Evolutionary conservation across 2,888 invertebrate species (phyloP).

Genomic region (Liodrosophila aerea): DNA sequence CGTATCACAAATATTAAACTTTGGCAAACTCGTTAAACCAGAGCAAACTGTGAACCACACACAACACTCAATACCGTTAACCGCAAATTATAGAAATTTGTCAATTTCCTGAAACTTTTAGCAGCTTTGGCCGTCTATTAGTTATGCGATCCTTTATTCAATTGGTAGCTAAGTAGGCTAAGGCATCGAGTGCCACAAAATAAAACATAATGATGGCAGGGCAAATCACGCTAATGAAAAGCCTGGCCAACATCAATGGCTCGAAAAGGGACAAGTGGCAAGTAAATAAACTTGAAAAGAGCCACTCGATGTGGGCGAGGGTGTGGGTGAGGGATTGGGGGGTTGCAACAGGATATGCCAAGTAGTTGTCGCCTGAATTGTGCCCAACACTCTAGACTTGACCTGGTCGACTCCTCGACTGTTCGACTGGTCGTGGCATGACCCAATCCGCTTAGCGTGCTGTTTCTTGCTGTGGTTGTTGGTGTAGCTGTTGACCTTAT

Average conservation of each 20-base stretch:
- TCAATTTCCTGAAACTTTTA: too few relatives aligned
- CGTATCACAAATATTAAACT: too few relatives aligned
- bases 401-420: constrained; percentile 6
- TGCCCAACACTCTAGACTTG: constrained; percentile 13
- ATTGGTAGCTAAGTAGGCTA: not conserved
- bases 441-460: constrained; percentile 69
- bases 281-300: constrained; percentile 74
- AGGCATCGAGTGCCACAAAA: constrained; percentile 38
- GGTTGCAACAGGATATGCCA: constrained; percentile 69
- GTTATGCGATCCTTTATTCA: constrained; percentile 20
- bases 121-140: constrained; percentile 16
- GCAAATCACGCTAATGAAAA: constrained; percentile 77
- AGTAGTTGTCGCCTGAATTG: constrained; percentile 65
- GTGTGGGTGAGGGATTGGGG: constrained; percentile 10
- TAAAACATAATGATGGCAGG: constrained; percentile 59
- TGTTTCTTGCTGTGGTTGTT: constrained; percentile 14
- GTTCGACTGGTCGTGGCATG: constrained; percentile 27
- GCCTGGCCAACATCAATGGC: constrained; percentile 49
- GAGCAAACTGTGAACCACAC: too few relatives aligned
- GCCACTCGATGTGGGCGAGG: constrained; percentile 50
- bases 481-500: constrained; percentile 62
- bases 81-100: constrained; percentile 58
- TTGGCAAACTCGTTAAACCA: too few relatives aligned
- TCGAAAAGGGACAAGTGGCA: constrained; percentile 66
- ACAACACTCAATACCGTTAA: constrained; percentile 25